Percentiles rank a stretch among this genome's conserved stretches.
These are phyloP conservation scores for Premnoplex brunnescens DNA, from an alignment of 2,797 vertebrate genomes.

Conservation along the genomic window DNA sequence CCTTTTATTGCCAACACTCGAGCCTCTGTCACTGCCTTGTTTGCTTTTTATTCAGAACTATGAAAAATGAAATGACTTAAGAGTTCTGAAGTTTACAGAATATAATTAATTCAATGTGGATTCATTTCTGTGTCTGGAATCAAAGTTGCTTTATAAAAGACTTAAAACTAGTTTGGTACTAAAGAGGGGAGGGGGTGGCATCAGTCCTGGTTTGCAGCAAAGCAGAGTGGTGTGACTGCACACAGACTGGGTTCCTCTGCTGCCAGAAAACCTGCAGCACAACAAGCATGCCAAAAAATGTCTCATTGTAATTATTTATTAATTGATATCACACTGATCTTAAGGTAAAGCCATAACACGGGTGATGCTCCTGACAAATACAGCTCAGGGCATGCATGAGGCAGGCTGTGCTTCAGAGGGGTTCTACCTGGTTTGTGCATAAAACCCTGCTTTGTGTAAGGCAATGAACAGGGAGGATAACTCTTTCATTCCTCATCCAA, in stretches of 20 bases:
- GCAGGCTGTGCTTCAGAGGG: background rate
- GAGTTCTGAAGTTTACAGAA: slow-evolving; percentile 15
- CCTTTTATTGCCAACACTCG: background rate
- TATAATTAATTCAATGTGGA: slow-evolving; percentile 42
- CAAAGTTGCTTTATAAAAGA: background rate
- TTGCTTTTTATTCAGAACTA: slow-evolving; percentile 28
- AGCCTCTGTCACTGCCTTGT: slow-evolving; percentile 9
- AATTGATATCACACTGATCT: background rate
- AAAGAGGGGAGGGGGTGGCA: background rate
- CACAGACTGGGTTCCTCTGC: background rate
- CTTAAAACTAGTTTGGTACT: background rate
- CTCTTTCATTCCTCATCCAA: background rate
- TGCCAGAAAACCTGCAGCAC: background rate
- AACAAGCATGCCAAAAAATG: background rate
- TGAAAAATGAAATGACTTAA: slow-evolving; percentile 36
- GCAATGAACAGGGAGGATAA: background rate
- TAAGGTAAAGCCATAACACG: background rate
- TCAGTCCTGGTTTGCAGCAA: background rate
- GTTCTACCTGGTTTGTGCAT: background rate
- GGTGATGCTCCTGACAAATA: background rate
- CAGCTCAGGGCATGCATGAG: background rate
- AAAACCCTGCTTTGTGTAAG: background rate
- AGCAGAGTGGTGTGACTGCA: background rate
- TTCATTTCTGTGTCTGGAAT: background rate
- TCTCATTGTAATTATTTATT: background rate